phyloP scores from a whole-genome alignment of 1,140 invertebrate species.

The Melitaea cinxia region DNA sequence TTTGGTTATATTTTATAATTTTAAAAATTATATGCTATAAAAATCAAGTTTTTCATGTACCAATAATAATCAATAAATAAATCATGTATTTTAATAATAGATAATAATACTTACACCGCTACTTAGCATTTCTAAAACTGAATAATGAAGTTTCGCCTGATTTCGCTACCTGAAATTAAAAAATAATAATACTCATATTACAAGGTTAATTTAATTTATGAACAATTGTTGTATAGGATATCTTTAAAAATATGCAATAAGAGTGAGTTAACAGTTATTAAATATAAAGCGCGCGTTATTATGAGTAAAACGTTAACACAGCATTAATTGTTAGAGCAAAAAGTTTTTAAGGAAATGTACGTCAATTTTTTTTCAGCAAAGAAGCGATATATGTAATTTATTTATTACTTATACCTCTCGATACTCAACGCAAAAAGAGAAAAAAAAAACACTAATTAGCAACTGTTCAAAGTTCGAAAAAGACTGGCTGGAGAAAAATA shows the following conservation, averaged over 20 bases:
- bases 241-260: neutral
- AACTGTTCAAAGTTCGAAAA: slow-evolving; percentile 19
- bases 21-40: too few species aligned
- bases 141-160: neutral
- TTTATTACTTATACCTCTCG: neutral
- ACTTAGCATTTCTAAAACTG: slow-evolving; percentile 3
- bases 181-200: slow-evolving; percentile 9
- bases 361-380: neutral
- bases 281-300: neutral
- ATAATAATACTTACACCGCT: slow-evolving; percentile 11
- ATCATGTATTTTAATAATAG: neutral
- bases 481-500: slow-evolving; percentile 17
- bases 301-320: neutral
- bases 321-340: neutral
- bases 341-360: neutral
- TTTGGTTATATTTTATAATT: too few species aligned
- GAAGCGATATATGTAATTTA: neutral
- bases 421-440: neutral
- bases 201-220: neutral
- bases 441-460: slow-evolving; percentile 10
- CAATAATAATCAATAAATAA: too few species aligned
- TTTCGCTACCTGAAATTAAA: slow-evolving; percentile 23
- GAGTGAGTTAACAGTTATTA: neutral
- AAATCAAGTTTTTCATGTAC: too few species aligned
- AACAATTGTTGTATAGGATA: neutral